A percentile compares a stretch with the other conserved stretches of the same genome.
These are phyloP conservation scores for Meandrina meandrites DNA, from an alignment of 92 coral and sea anemone species.

Conservation along the genomic window DNA sequence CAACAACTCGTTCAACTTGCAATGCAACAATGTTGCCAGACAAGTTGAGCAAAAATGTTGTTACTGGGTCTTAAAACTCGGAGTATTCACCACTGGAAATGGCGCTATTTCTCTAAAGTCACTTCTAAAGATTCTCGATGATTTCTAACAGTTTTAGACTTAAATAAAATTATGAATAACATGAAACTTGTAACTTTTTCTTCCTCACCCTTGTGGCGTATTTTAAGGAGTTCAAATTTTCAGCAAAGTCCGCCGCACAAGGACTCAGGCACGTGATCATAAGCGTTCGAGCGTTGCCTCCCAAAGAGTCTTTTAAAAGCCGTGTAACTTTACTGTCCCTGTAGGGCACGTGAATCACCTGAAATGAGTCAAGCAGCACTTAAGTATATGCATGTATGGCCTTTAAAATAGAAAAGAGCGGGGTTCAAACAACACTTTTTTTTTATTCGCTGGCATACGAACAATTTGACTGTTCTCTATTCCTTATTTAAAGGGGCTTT, in stretches of 20 bases:
- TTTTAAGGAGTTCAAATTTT: slow-evolving; percentile 90
- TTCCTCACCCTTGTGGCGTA: slow-evolving; percentile 93
- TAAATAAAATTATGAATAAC: too few species aligned
- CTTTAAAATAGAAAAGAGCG: background rate
- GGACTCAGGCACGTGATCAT: slow-evolving; percentile 99
- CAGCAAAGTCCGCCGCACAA: slow-evolving; percentile 95
- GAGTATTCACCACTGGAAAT: too few species aligned
- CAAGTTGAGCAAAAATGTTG: too few species aligned
- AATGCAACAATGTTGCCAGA: too few species aligned
- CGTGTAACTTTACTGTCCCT: slow-evolving; percentile 96
- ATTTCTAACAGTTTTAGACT: too few species aligned
- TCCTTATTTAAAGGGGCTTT: too few species aligned
- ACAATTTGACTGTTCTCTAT: background rate
- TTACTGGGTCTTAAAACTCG: too few species aligned
- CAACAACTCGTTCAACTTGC: too few species aligned
- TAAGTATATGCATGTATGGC: too few species aligned
- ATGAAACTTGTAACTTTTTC: background rate
- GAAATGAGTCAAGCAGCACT: background rate
- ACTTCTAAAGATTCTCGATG: too few species aligned
- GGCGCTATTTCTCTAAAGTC: too few species aligned
- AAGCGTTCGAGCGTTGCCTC: slow-evolving; percentile 94
- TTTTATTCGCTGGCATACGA: background rate
- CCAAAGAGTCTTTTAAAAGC: slow-evolving; percentile 88
- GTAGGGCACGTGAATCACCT: slow-evolving; percentile 91
- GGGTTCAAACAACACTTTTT: too few species aligned